A percentile compares a stretch with the other conserved stretches of the same genome.
phyloP scores from a whole-genome alignment of 2,888 invertebrate species.

The Drosophila paranaensis region DNA sequence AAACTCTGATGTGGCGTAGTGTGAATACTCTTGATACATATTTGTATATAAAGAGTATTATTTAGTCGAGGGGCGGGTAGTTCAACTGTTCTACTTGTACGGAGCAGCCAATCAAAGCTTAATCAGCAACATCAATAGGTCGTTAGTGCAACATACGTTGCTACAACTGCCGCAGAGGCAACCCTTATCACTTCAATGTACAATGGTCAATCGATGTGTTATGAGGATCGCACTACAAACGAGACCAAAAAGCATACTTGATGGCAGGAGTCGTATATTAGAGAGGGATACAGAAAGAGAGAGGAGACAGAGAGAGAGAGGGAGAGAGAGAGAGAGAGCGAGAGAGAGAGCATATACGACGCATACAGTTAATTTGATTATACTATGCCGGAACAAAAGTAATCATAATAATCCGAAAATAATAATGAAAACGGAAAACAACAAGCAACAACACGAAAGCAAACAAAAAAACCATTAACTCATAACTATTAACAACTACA shows the following conservation, averaged over 20 bases:
- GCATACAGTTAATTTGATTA: constrained; percentile 75
- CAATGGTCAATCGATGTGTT: constrained; percentile 12
- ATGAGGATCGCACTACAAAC: neutral
- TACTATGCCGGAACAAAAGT: constrained; percentile 68
- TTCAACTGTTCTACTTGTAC: neutral
- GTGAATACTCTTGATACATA: neutral
- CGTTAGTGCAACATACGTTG: constrained; percentile 45
- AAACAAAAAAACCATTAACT: constrained; percentile 79
- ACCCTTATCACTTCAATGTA: constrained; percentile 20
- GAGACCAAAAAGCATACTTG: constrained; percentile 4
- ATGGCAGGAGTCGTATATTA: constrained; percentile 26
- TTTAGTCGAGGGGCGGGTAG: neutral
- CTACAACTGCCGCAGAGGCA: constrained; percentile 30
- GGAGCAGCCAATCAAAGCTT: constrained; percentile 66
- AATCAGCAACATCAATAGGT: constrained; percentile 75
- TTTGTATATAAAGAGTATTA: neutral
- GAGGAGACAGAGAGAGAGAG: too few relatives aligned
- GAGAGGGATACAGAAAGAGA: too few relatives aligned
- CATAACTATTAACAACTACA: constrained; percentile 79
- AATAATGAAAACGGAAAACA: constrained; percentile 70
- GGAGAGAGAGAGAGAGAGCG: too few relatives aligned
- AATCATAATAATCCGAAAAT: constrained; percentile 79
- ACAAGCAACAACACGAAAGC: constrained; percentile 50
- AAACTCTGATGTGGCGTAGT: too few relatives aligned
- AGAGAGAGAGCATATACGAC: neutral